These are phyloP conservation scores for Otus sunia DNA, from an alignment of 2,113 vertebrate species.

Conservation along the genomic window DNA sequence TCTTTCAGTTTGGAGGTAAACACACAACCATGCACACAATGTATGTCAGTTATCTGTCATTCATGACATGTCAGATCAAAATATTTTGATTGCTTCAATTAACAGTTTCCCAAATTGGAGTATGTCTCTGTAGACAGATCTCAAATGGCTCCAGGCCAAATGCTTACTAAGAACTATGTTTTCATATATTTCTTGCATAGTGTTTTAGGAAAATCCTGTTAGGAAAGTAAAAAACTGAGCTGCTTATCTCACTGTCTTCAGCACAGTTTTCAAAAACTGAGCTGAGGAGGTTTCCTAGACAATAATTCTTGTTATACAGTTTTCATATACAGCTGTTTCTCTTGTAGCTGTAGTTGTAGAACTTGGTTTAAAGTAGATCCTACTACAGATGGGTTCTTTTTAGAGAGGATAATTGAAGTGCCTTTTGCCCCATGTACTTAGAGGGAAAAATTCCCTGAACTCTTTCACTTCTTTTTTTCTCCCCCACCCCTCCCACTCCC, in stretches of 20 bases:
- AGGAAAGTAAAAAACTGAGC: not conserved
- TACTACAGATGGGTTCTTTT: not conserved
- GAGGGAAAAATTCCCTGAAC: not conserved
- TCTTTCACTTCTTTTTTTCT: not conserved
- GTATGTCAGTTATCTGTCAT: not conserved
- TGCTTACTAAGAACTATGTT: not conserved
- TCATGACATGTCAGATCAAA: not conserved
- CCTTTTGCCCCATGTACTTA: not conserved
- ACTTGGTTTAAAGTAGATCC: not conserved
- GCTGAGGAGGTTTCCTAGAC: not conserved
- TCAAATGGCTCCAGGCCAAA: not conserved
- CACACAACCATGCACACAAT: not conserved
- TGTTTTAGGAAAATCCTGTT: not conserved
- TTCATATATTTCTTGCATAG: not conserved
- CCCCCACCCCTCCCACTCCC: rapidly evolving
- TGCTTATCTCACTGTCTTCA: not conserved
- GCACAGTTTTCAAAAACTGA: not conserved
- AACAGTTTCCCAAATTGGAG: not conserved
- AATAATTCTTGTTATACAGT: not conserved
- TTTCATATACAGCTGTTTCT: not conserved
- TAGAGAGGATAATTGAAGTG: not conserved
- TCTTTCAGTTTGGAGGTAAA: not conserved
- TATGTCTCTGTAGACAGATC: not conserved
- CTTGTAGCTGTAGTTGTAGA: not conserved
- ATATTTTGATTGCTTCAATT: not conserved